Conservation (phyloP, 1,140 invertebrate genomes). For the Hylyphantes graminicola region DNA sequence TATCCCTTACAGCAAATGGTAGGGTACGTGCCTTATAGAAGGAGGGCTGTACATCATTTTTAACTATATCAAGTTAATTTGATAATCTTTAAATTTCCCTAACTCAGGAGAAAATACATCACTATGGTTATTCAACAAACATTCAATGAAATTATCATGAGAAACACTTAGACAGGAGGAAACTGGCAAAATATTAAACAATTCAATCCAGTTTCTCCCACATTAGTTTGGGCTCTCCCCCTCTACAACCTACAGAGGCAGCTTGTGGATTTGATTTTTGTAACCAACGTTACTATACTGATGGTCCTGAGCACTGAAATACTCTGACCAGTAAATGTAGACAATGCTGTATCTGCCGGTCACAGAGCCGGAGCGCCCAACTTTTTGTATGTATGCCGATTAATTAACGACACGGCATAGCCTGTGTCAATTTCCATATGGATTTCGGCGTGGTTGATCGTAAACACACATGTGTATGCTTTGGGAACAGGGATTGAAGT, state of each 20-base stretch:
- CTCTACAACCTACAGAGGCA: constrained; percentile 2
- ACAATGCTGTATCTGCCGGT: constrained; percentile 9
- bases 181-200: constrained; percentile 15
- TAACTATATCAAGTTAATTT: constrained; percentile 19
- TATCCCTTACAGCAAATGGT: constrained; percentile 66
- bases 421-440: too few relatives aligned
- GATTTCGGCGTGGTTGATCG: too few relatives aligned
- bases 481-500: too few relatives aligned
- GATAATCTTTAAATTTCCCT: constrained; percentile 8
- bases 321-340: not conserved
- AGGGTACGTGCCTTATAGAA: constrained; percentile 64
- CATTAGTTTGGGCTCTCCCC: constrained; percentile 25
- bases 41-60: not conserved
- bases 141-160: not conserved
- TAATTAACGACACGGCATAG: constrained; percentile 17
- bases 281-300: not conserved
- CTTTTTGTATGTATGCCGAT: not conserved
- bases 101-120: constrained; percentile 19
- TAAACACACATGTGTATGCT: too few relatives aligned
- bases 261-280: not conserved
- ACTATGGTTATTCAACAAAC: not conserved
- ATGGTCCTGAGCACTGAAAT: not conserved
- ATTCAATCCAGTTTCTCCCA: constrained; percentile 26
- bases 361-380: constrained; percentile 1
- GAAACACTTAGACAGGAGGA: not conserved